Conservation (phyloP, 2,888 invertebrate species). For the Aplocera efformata region DNA sequence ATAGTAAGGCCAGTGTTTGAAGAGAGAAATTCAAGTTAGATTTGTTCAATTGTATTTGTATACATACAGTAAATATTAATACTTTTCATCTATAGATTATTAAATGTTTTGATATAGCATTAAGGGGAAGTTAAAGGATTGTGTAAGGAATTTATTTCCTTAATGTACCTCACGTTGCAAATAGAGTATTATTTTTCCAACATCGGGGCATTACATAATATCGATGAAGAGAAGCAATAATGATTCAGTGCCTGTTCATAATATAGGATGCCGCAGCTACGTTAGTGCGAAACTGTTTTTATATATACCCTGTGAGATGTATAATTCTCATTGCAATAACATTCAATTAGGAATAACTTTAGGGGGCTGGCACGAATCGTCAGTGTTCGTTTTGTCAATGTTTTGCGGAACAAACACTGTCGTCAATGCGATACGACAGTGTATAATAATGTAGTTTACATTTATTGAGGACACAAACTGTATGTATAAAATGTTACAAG, state of each 20-base stretch:
- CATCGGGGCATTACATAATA: conserved; percentile 42
- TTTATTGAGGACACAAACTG: no score
- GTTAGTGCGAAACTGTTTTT: conserved; percentile 34
- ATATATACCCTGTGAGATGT: conserved; percentile 48
- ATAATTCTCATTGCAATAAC: conserved; percentile 35
- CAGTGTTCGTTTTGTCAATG: no score
- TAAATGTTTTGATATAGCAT: conserved; percentile 7
- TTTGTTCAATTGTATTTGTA: conserved; percentile 7
- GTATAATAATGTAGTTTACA: no score
- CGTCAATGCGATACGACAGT: no score
- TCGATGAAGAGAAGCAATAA: conserved; percentile 34
- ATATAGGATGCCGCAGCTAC: conserved; percentile 35
- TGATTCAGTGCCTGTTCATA: conserved; percentile 51
- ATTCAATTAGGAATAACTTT: neutral
- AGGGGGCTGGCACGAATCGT: no score
- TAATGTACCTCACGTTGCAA: neutral
- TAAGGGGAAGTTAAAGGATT: conserved; percentile 5
- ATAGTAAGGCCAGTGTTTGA: conserved; percentile 66
- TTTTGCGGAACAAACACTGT: no score
- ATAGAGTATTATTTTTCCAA: conserved; percentile 32
- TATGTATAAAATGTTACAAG: no score
- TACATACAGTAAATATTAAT: conserved; percentile 2
- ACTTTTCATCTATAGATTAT: conserved; percentile 10
- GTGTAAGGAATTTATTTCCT: conserved; percentile 4
- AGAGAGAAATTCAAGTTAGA: conserved; percentile 43